These are phyloP conservation scores for Pygocentrus nattereri DNA, from an alignment of 2,797 vertebrate genomes.

Conservation along the genomic window DNA sequence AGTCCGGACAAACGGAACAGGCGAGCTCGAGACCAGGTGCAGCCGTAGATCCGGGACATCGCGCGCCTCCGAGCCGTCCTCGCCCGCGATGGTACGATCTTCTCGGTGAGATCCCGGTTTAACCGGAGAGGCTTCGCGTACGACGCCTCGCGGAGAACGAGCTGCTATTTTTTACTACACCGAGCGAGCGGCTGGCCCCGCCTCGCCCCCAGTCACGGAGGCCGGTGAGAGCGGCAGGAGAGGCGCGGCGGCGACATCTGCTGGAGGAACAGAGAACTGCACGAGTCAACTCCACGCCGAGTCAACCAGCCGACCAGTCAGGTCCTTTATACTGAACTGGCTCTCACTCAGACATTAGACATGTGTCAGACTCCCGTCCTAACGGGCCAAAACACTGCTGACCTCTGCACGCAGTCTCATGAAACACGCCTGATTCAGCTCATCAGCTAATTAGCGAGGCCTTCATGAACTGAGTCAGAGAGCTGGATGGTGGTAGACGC, in stretches of 20 bases:
- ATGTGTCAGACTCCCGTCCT: no score
- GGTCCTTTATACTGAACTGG: no score
- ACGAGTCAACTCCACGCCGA: background rate
- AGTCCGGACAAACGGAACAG: background rate
- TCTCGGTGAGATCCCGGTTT: background rate
- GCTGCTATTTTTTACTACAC: background rate
- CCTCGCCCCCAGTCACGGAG: background rate
- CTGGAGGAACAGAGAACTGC: background rate
- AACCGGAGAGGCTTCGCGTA: background rate
- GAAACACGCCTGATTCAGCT: no score
- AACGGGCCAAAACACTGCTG: no score
- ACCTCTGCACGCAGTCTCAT: no score
- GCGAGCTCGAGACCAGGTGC: background rate
- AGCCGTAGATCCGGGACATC: background rate
- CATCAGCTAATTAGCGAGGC: no score
- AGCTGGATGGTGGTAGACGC: no score
- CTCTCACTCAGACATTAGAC: no score
- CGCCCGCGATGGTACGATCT: background rate
- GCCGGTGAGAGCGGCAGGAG: background rate
- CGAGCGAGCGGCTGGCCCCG: background rate
- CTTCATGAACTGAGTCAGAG: no score
- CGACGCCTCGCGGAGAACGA: background rate
- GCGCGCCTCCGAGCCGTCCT: background rate
- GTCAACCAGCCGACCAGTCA: no score
- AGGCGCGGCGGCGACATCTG: conserved; percentile 5